Evolutionary conservation across 2,888 invertebrate genomes (phyloP), one percentile per base, ranked within the genome.

Genomic region (Allophyes oxyacanthae): DNA sequence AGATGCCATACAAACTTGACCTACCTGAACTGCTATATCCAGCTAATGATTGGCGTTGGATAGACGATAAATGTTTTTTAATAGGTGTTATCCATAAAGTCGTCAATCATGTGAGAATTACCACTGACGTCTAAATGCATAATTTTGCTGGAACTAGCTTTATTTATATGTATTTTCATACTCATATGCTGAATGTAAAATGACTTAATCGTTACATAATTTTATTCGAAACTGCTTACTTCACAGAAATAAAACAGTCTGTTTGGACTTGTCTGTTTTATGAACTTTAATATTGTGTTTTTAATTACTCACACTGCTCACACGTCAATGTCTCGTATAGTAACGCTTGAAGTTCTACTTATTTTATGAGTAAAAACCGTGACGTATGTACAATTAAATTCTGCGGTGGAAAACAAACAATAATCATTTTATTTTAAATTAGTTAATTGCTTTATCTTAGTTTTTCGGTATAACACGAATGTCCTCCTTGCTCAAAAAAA

Each of bases 1-100:
- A 15, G 33, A 57, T 38, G 50, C 66, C 74, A 72, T 81, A 75
- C 64, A 79, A 77, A 82, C 84, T 84, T 86, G 84, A 87, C 83
- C 83, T 73, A 71, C 38, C 66, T 56, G 64, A 73, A 67, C 63
- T 60, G 28, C 36, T 58, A 40, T 44, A 60, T 30, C 63, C 42
- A 58, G 60, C 64, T 43, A 64, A 58, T 70, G 64, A 72, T 75
- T 71, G 64, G 56, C 59, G 65, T 68, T 70, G 48, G 48, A 75
- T 52, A 58, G 48, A 49, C 40, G 52, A 36, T 62, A 60, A 73
- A 76, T 70, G 62, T 44, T 55, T 72, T 70, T 53, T 64, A 67
- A 64, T 64, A 56, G 43, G 11, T 10, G 13, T 57, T 41, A 28
- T 49, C 40, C 53, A 52, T 42, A 42, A 28, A 64, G 36, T 56